Conservation (phyloP, 2,797 vertebrate genomes). For the Sternotherus odoratus region DNA sequence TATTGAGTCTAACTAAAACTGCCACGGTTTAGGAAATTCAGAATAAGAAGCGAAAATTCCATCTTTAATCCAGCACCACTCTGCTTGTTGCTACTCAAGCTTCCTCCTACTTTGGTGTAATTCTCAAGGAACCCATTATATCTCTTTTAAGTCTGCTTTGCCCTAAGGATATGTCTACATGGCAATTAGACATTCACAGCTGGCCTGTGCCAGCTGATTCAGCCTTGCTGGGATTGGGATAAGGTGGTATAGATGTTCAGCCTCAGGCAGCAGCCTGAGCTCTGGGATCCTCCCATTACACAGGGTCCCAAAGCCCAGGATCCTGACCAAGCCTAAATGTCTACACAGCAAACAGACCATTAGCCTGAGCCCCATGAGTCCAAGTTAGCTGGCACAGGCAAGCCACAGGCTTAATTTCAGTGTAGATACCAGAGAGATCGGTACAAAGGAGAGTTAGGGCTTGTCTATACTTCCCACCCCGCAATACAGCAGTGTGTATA, state of each 20-base stretch:
- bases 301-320: no score
- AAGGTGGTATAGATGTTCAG: not conserved
- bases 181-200: not conserved
- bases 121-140: not conserved
- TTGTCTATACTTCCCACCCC: not conserved
- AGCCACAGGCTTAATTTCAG: not conserved
- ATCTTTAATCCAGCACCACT: not conserved
- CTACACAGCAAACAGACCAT: not conserved
- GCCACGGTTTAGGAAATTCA: not conserved
- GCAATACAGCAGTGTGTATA: not conserved
- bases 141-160: not conserved
- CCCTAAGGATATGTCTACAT: not conserved
- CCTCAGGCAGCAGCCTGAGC: not conserved
- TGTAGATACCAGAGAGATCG: not conserved
- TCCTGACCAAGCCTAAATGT: not conserved
- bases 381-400: not conserved
- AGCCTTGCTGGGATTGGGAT: not conserved
- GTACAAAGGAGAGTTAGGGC: not conserved
- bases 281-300: no score
- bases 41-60: not conserved
- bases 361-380: not conserved
- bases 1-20: slow-evolving; percentile 4
- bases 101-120: no score
- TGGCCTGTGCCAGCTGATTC: not conserved
- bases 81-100: not conserved